Conservation (phyloP, 2,113 vertebrate genomes). For the Apus apus region DNA sequence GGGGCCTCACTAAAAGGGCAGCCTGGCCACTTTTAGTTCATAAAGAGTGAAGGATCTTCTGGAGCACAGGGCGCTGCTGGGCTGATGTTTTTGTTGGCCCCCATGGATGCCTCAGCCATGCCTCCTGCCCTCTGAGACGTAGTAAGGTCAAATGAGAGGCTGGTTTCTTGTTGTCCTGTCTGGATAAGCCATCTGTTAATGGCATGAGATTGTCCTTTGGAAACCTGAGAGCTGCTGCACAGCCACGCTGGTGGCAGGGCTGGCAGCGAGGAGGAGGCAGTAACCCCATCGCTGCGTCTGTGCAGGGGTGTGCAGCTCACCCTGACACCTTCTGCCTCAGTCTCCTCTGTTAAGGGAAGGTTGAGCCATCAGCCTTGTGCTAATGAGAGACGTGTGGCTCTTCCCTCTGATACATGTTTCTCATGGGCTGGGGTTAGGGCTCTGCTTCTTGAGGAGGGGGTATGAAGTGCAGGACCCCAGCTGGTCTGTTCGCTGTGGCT, state of each 20-base stretch:
- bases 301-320: neutral
- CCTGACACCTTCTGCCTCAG: rapidly evolving
- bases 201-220: neutral
- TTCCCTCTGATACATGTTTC: neutral
- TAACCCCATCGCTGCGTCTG: neutral
- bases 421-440: rapidly evolving
- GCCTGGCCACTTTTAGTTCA: rapidly evolving
- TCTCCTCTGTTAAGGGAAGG: neutral
- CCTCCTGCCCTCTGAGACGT: neutral
- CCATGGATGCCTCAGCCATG: neutral
- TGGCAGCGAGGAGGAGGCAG: neutral
- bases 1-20: neutral
- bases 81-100: neutral
- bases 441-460: rapidly evolving
- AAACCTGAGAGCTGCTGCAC: neutral
- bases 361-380: rapidly evolving
- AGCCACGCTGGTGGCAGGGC: neutral
- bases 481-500: rapidly evolving
- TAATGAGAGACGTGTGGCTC: rapidly evolving
- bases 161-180: neutral
- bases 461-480: rapidly evolving
- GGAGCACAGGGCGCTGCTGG: neutral
- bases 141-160: constrained; percentile 16
- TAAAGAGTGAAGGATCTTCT: neutral
- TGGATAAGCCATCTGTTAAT: constrained; percentile 15